Base-by-base conservation (phyloP, 2,797 vertebrate genomes). In the Enteromius treurensis region DNA sequence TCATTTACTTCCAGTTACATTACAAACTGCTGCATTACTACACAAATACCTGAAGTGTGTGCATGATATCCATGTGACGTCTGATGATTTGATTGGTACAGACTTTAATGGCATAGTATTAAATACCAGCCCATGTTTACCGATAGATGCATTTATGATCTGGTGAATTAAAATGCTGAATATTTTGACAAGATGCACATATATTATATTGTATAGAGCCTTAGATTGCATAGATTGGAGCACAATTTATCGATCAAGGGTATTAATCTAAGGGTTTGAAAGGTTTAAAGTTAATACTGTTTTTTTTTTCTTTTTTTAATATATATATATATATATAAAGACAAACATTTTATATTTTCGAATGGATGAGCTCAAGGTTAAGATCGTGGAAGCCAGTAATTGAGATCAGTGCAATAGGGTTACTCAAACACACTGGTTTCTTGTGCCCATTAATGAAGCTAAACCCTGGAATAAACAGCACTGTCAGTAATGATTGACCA, bases 131-230 rank as follows among this genome's bases (percentile, higher is more conserved):
- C 74, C 19, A 81, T 49, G 49, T 85, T 65, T 86, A 83, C 64
- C 70, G 42, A 78, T 84, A 58, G 29, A 55, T 86, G 81, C 67
- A 42, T 62, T 34, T 83, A 62, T 53, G 65, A 81, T 79, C 26
- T 23, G 34, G 55, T 81, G 70, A 81, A 85, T 81, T 79, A 85
- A 62, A 58, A 83, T 82, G 80, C 15, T 69, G 60, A 78, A 78
- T 49, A 77, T 84, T 47, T 86, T 89, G 84, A 87, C 86, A 80
- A 86, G 77, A 77, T 81, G 47, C 42, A 37, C 62, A 29, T 60
- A 60, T 78, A 51, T 81, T 86, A 14, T 75, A 75, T 85, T 81
- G 55, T 80, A 17, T 47, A 53, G 37, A 80, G 26, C 13, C 34
- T 23, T 76, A 10, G 19, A 79, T 8, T 76, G 21, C n/a, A 75